Evolutionary conservation across 2,888 invertebrate species (phyloP).

Genomic region (Heteropelma amictum): DNA sequence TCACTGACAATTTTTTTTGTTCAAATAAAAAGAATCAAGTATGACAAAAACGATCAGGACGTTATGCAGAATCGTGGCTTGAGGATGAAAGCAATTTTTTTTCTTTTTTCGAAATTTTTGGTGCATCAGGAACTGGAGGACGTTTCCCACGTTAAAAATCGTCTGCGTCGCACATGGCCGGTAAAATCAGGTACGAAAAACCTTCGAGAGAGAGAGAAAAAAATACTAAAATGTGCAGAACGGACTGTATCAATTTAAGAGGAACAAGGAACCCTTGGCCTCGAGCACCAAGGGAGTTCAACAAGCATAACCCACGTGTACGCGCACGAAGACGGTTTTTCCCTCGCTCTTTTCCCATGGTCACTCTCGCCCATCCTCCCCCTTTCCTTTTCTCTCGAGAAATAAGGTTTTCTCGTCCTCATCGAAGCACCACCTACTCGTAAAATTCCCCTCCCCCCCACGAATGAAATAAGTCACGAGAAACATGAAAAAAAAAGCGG

Average conservation of each 20-base stretch:
- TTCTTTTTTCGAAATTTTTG: too few species aligned
- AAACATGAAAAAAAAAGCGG: too few species aligned
- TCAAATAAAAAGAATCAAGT: too few species aligned
- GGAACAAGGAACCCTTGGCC: constrained; percentile 36
- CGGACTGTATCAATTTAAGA: constrained; percentile 9
- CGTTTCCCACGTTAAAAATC: background rate
- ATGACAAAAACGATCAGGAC: too few species aligned
- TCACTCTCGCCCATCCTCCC: constrained; percentile 47
- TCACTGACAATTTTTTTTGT: too few species aligned
- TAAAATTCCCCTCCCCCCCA: background rate
- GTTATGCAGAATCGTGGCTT: too few species aligned
- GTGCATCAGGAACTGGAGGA: too few species aligned
- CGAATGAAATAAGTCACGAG: too few species aligned
- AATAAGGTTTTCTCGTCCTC: constrained; percentile 26
- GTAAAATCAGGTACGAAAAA: background rate
- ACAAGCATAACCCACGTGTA: background rate
- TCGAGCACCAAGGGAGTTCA: constrained; percentile 23
- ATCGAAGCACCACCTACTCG: background rate
- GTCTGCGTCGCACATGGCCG: background rate
- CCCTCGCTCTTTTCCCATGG: constrained; percentile 35
- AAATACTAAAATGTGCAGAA: constrained; percentile 1
- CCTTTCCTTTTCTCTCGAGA: constrained; percentile 17
- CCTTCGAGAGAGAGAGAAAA: background rate
- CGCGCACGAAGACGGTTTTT: background rate
- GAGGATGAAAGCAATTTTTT: too few species aligned